Percentiles rank a stretch among this genome's conserved stretches.
phyloP scores from a whole-genome alignment of 2,888 invertebrate genomes.

The Tubiluchus corallicola region DNA sequence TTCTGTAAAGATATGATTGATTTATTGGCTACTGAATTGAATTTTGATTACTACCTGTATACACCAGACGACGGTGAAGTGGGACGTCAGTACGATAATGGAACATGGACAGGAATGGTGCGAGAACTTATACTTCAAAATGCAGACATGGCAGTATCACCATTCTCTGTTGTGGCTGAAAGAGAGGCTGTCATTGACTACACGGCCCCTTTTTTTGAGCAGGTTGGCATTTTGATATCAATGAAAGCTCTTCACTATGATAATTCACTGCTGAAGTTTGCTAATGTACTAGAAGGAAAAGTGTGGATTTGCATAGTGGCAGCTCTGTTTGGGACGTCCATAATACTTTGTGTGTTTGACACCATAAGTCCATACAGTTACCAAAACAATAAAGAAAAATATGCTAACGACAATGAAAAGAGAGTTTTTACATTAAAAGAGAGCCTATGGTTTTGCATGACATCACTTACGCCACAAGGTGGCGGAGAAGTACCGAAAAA shows the following conservation, averaged over 20 bases:
- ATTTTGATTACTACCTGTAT: background rate
- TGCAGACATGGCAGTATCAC: background rate
- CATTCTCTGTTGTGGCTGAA: background rate
- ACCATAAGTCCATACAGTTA: conserved; percentile 93
- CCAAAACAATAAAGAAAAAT: conserved; percentile 42
- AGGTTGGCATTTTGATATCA: conserved; percentile 81
- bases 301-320: conserved; percentile 92
- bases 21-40: background rate
- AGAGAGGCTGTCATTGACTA: conserved; percentile 12
- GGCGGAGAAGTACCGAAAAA: background rate
- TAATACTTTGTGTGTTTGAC: conserved; percentile 90
- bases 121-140: conserved; percentile 1
- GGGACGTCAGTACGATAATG: background rate
- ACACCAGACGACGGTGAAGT: background rate
- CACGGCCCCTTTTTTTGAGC: background rate
- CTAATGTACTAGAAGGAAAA: conserved; percentile 82
- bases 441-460: conserved; percentile 98
- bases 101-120: background rate
- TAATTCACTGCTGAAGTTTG: conserved; percentile 84
- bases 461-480: conserved; percentile 76
- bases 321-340: conserved; percentile 77
- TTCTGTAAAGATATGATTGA: conserved; percentile 1
- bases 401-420: conserved; percentile 35
- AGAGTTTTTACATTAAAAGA: conserved; percentile 85
- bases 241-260: conserved; percentile 75